Conservation (phyloP, 2,888 invertebrate genomes). For the Macrophya annulata region DNA sequence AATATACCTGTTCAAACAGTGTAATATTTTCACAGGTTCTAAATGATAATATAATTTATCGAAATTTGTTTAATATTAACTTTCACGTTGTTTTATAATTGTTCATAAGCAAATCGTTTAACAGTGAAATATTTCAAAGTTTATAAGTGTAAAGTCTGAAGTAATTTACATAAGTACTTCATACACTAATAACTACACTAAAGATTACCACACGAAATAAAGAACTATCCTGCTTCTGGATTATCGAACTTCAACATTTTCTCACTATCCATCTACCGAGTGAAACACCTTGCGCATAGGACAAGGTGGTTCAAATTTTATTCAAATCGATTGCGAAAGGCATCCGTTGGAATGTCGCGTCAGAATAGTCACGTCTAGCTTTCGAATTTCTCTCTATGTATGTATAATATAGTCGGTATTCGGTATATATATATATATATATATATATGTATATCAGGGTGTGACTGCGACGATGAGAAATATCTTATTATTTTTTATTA, state of each 20-base stretch:
- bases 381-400: background rate
- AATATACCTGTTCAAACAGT: background rate
- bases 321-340: conserved; percentile 38
- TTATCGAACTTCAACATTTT: background rate
- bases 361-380: conserved; percentile 15
- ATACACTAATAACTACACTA: no score
- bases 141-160: background rate
- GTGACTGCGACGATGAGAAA: background rate
- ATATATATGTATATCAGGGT: background rate
- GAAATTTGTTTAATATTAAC: background rate
- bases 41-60: background rate
- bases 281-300: background rate
- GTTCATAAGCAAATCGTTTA: no score
- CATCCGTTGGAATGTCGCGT: background rate
- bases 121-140: background rate
- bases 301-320: conserved; percentile 35
- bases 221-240: background rate
- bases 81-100: background rate
- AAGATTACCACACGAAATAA: no score
- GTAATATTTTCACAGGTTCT: background rate
- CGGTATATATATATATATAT: background rate
- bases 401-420: background rate
- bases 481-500: background rate
- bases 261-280: background rate
- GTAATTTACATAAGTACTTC: background rate